These are phyloP conservation scores for Leptodirus hochenwartii DNA, from an alignment of 2,888 invertebrate species.

Conservation along the genomic window DNA sequence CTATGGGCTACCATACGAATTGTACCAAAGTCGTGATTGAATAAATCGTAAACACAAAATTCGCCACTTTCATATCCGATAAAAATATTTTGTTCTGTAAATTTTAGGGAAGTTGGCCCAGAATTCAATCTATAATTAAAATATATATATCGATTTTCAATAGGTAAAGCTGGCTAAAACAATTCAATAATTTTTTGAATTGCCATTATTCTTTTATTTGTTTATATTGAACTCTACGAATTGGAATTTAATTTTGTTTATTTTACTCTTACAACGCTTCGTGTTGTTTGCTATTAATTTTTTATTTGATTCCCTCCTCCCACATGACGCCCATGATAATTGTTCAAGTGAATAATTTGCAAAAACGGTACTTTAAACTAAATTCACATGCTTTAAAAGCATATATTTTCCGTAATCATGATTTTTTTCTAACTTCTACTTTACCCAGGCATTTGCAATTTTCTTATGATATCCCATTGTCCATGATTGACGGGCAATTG, in stretches of 20 bases:
- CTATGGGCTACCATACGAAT: conserved; percentile 15
- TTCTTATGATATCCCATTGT: conserved; percentile 14
- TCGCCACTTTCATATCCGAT: conserved; percentile 18
- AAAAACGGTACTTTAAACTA: no score
- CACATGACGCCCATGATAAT: no score
- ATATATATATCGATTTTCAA: neutral
- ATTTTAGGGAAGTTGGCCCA: conserved; percentile 13
- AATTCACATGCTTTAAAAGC: no score
- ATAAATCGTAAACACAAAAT: conserved; percentile 16
- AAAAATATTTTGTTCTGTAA: conserved; percentile 14
- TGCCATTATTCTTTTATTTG: neutral
- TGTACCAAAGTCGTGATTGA: conserved; percentile 12
- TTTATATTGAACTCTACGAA: no score
- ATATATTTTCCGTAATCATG: no score
- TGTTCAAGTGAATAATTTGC: no score
- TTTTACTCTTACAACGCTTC: no score
- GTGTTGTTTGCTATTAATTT: conserved; percentile 1
- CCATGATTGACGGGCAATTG: conserved; percentile 12
- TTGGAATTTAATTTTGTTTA: no score
- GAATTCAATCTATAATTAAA: conserved; percentile 10
- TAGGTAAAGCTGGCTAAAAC: neutral
- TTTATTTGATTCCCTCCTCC: conserved; percentile 1
- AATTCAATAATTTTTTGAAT: neutral
- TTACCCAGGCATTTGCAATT: conserved; percentile 14
- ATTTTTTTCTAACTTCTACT: no score